Evolutionary conservation across 2,888 invertebrate species (phyloP), one percentile per base, ranked within the genome.

Genomic region (Oscheius sp.): DNA sequence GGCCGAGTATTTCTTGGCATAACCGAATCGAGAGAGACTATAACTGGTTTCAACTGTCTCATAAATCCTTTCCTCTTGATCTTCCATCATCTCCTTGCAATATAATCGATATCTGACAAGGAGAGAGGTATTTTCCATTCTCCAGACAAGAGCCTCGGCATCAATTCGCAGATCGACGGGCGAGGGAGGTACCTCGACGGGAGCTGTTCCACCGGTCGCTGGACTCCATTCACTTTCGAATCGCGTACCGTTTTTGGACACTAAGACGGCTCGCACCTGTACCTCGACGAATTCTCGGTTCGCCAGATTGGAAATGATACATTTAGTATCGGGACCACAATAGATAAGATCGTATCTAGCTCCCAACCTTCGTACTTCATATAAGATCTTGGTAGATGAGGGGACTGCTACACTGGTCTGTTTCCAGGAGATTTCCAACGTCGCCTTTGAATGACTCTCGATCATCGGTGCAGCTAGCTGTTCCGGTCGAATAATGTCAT

Each of bases 311-410:
- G 44, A 54, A 3, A 73, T 32, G n/a, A 32, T 24, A 26, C 49
- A 68, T 5, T 33, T 28, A 5, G 65, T 24, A 28, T 68, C 70
- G 2, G 57, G 59, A 9, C 73, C 73, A n/a, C 63, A 70, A 41
- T 73, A 73, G 65, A 73, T 32, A 12, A 73, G 28, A 9, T 63
- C 56, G 3, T 57, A 50, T 30, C 50, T 61, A n/a, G 24, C 49
- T 28, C 65, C 73, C 12, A 69, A 36, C 26, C 70, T 56, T 12
- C 68, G 56, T 12, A 73, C 59, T 30, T 73, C 73, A 50, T 49
- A 69, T 22, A 73, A 20, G 9, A 69, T 32, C 1, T 63, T 41
- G 20, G 67, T 36, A n/a, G 61, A 59, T 12, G 62, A 30, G 32
- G 72, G 71, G 2, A 67, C 33, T 3, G n/a, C 14, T 14, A 41